phyloP scores from a whole-genome alignment of 1,140 invertebrate species.

The Odontomachus brunneus region DNA sequence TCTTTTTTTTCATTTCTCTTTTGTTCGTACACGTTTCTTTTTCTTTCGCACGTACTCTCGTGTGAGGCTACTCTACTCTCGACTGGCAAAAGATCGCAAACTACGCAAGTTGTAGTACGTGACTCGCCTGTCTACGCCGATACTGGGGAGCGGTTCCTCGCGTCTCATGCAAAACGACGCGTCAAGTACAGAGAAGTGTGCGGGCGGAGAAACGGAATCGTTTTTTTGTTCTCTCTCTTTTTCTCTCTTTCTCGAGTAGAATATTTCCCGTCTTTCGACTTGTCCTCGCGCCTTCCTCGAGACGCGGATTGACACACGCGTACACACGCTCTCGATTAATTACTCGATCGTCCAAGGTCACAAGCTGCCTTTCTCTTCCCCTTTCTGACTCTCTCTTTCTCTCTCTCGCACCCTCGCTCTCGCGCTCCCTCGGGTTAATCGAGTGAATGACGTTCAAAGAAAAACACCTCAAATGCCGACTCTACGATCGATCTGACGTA shows the following conservation, averaged over 20 bases:
- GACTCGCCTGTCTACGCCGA: constrained; percentile 56
- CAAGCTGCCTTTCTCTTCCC: no score
- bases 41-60: constrained; percentile 18
- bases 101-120: constrained; percentile 32
- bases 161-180: constrained; percentile 67
- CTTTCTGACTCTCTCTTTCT: background rate
- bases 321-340: background rate
- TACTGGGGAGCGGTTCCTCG: constrained; percentile 59
- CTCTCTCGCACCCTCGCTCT: constrained; percentile 23
- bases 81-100: constrained; percentile 18
- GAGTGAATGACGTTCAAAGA: constrained; percentile 38
- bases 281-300: background rate
- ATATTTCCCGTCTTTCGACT: background rate
- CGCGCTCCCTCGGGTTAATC: constrained; percentile 45
- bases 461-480: constrained; percentile 37
- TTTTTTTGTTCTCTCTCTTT: constrained; percentile 7
- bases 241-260: no score
- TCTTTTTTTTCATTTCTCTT: background rate
- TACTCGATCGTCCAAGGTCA: constrained; percentile 15
- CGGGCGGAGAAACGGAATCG: constrained; percentile 27
- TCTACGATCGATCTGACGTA: constrained; percentile 86
- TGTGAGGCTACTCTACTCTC: constrained; percentile 28
- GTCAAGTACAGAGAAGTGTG: constrained; percentile 46
- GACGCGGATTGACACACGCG: background rate
- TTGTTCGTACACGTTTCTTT: constrained; percentile 7